Evolutionary conservation across 2,888 invertebrate species (phyloP).

Genomic region (Alloplasta piceator): DNA sequence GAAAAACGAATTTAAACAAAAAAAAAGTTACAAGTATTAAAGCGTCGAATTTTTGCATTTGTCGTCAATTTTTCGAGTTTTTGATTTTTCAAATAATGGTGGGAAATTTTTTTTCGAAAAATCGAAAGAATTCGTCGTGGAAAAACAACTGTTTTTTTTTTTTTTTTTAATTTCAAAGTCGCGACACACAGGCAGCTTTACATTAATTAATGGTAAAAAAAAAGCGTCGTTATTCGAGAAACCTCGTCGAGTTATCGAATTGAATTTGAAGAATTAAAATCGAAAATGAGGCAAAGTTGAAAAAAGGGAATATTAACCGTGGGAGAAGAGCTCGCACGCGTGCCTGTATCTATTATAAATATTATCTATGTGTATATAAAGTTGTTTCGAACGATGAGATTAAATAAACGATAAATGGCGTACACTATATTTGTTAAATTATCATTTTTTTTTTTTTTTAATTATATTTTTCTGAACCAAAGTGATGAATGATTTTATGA

Average conservation of each 20-base stretch:
- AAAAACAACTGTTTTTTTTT: background rate
- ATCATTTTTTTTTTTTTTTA: conserved; percentile 1
- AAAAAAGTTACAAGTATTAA: conserved; percentile 74
- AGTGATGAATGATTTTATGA: conserved; percentile 37
- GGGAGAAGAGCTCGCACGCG: conserved; percentile 46
- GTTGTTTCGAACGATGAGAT: conserved; percentile 66
- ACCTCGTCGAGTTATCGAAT: conserved; percentile 57
- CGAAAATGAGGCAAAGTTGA: conserved; percentile 63
- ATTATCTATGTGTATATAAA: conserved; percentile 66
- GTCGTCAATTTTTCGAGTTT: conserved; percentile 67
- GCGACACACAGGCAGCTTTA: conserved; percentile 65
- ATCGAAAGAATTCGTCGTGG: no score
- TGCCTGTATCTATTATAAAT: conserved; percentile 61
- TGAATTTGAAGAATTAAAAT: conserved; percentile 58
- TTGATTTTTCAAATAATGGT: no score
- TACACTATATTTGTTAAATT: conserved; percentile 4
- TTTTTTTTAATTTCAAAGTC: conserved; percentile 29
- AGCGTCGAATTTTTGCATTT: conserved; percentile 76
- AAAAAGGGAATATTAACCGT: conserved; percentile 59
- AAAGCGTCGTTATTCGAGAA: conserved; percentile 58
- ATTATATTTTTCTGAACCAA: conserved; percentile 13
- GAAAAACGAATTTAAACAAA: conserved; percentile 54
- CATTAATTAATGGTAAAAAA: conserved; percentile 61
- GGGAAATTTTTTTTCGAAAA: no score
- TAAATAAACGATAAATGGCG: conserved; percentile 67